Evolutionary conservation across 2,797 vertebrate genomes (phyloP).

Genomic region (Coccyzus lansbergi): DNA sequence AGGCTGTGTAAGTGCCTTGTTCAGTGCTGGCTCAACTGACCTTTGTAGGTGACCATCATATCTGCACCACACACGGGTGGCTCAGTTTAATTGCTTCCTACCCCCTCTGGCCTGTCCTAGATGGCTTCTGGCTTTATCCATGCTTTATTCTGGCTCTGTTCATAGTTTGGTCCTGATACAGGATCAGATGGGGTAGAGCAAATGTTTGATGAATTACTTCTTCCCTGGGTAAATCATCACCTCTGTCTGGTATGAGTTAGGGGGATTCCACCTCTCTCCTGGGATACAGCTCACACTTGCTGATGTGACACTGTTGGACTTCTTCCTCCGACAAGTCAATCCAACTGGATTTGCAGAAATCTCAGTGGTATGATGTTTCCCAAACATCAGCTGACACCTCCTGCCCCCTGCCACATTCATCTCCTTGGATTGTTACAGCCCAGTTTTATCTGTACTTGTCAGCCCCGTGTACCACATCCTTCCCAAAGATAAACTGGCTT

Average conservation of each 20-base stretch:
- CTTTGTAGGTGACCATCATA: neutral
- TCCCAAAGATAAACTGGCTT: slow-evolving; percentile 25
- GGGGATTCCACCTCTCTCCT: slow-evolving; percentile 37
- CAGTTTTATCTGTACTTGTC: slow-evolving; percentile 13
- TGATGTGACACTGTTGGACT: neutral
- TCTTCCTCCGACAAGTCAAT: neutral
- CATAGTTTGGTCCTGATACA: neutral
- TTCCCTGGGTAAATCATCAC: slow-evolving; percentile 37
- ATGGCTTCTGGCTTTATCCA: neutral
- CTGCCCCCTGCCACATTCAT: neutral
- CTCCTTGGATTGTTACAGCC: neutral
- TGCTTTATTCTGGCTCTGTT: neutral
- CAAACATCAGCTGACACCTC: slow-evolving; percentile 21
- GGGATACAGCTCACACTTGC: neutral
- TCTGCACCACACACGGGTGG: rapidly evolving
- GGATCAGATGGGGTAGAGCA: neutral
- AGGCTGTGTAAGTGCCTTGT: neutral
- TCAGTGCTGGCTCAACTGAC: neutral
- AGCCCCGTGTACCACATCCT: neutral
- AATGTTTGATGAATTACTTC: slow-evolving; percentile 44
- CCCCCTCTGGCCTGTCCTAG: neutral
- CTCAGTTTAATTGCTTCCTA: neutral
- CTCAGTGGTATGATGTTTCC: slow-evolving; percentile 31
- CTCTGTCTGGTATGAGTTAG: slow-evolving; percentile 50
- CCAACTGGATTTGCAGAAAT: slow-evolving; percentile 36